Base-by-base conservation (phyloP, 2,797 vertebrate species). In the Synanceia verrucosa region DNA sequence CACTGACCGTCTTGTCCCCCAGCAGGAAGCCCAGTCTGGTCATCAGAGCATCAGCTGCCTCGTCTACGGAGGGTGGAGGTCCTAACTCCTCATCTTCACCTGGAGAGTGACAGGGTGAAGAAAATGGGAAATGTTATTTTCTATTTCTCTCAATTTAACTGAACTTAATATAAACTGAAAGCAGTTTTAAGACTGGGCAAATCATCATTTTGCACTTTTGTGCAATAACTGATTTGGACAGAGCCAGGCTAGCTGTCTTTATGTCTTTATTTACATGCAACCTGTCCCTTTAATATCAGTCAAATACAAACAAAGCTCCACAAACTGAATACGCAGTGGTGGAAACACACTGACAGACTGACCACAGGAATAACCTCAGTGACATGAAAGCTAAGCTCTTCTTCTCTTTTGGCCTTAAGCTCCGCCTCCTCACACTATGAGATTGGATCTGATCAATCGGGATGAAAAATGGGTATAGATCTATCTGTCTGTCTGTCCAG, bases 41-140 rank as follows among this genome's bases (percentile, higher is more conserved):
- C 97, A 98, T 99, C 92, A 99, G 95, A 89, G 97, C 97, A 31
- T 97, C 97, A 33, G 97, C 97, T 44, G 97, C 97, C 91, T 98
- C 97, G 86, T 98, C 97, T 55, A 97, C 97, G 14, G 97, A 95
- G 0, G 97, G 97, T 75, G 97, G 97, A 44, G 97, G 97, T 57
- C 97, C 97, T 65, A 99, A 90, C 59, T 96, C 96, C 79, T 96
- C 94, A 29, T 93, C 86, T 52, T 97, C 96, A 89, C 95, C 97
- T 98, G 76, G 28, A 48, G 7, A 73, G 29, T 16, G 1, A 65
- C 2, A 48, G 7, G 67, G 10, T 23, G 24, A 73, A 18, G 16
- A 44, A 14, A 11, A 55, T 4, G 4, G 11, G 7, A 75, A 28
- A 46, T 26, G 29, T 0, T 44, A n/a, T 34, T 43, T 53, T 41